Evolutionary conservation across 2,888 invertebrate genomes (phyloP).

Genomic region (Clitarchus hookeri): DNA sequence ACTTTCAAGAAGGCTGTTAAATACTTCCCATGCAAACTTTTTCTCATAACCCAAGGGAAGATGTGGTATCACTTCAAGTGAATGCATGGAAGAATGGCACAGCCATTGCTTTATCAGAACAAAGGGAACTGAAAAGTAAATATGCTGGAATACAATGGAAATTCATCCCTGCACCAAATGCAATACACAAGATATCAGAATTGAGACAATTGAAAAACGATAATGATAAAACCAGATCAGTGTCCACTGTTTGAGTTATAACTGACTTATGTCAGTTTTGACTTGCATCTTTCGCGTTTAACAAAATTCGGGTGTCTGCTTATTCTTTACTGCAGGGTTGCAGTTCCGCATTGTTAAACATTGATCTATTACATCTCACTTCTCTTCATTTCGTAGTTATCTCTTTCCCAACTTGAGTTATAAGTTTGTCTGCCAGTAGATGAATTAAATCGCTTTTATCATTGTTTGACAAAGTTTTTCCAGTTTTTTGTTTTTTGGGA

Average conservation of each 20-base stretch:
- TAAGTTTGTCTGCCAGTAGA: no score
- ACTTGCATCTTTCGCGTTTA: neutral
- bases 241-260: neutral
- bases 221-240: neutral
- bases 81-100: neutral
- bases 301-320: neutral
- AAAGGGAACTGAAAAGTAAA: neutral
- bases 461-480: no score
- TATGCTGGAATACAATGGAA: neutral
- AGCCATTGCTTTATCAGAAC: neutral
- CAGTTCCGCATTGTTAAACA: neutral
- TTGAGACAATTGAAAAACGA: no score
- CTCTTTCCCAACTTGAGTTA: no score
- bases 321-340: neutral
- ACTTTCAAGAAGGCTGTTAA: neutral
- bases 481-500: no score
- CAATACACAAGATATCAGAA: no score
- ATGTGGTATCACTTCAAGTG: neutral
- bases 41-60: neutral
- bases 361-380: no score
- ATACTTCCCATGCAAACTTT: constrained; percentile 3
- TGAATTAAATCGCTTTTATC: no score
- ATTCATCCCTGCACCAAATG: no score
- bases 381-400: no score
- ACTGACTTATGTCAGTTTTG: neutral